A percentile compares a stretch with the other conserved stretches of the same genome.
These are phyloP conservation scores for Bombylius major DNA, from an alignment of 2,888 invertebrate genomes.

Conservation along the genomic window DNA sequence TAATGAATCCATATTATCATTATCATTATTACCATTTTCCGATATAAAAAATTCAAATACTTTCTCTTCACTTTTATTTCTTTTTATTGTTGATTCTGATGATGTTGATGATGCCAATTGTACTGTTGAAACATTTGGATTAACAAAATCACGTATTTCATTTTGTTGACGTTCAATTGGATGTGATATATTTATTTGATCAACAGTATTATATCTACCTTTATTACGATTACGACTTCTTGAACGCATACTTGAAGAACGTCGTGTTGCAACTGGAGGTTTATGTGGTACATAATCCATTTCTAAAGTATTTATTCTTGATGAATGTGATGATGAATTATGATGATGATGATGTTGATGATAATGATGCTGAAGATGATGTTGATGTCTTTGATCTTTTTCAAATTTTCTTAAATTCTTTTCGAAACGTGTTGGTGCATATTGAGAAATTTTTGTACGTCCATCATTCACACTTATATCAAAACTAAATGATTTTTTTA, in stretches of 20 bases:
- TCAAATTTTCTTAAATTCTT: constrained; percentile 49
- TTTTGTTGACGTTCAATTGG: constrained; percentile 22
- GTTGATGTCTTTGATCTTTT: constrained; percentile 39
- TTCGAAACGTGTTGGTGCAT: constrained; percentile 33
- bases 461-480: constrained; percentile 23
- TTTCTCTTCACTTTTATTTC: constrained; percentile 40
- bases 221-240: constrained; percentile 39
- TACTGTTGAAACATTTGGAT: constrained; percentile 8
- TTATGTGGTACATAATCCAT: constrained; percentile 56
- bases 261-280: constrained; percentile 57
- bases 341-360: constrained; percentile 29
- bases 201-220: constrained; percentile 34
- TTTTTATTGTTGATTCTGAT: constrained; percentile 26
- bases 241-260: constrained; percentile 51
- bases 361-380: too few species aligned
- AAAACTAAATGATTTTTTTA: constrained; percentile 27
- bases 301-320: constrained; percentile 33
- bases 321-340: constrained; percentile 32
- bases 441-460: constrained; percentile 2
- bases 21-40: constrained; percentile 46
- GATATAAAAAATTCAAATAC: constrained; percentile 48
- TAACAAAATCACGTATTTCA: constrained; percentile 11
- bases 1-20: constrained; percentile 49
- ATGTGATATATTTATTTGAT: constrained; percentile 33
- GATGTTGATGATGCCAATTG: constrained; percentile 13